Conservation (phyloP, 1,140 invertebrate genomes). For the Dreissena polymorpha region DNA sequence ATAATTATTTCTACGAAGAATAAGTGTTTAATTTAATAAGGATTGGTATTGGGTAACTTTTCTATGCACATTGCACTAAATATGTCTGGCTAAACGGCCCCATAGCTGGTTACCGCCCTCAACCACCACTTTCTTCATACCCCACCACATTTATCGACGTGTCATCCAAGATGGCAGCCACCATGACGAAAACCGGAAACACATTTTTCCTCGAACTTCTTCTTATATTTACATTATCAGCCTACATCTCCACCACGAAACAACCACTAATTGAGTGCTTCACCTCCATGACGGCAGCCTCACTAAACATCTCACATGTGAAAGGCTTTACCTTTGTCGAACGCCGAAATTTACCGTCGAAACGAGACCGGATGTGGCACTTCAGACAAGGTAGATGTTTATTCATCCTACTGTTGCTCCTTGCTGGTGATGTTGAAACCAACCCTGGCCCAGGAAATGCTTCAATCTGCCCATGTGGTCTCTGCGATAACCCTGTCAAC, state of each 20-base stretch:
- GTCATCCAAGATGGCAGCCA: neutral
- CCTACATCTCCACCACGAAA: neutral
- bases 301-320: neutral
- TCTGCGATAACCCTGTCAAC: neutral
- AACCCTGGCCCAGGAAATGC: conserved; percentile 2
- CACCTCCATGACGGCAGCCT: neutral
- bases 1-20: neutral
- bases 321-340: neutral
- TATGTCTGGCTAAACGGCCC: conserved; percentile 11
- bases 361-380: neutral
- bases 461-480: conserved; percentile 14
- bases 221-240: neutral
- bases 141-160: neutral
- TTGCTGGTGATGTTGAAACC: neutral
- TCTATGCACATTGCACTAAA: neutral
- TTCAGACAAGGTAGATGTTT: neutral
- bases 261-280: neutral
- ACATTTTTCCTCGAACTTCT: neutral
- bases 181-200: conserved; percentile 1
- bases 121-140: neutral
- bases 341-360: conserved; percentile 9
- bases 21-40: neutral
- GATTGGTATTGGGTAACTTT: neutral
- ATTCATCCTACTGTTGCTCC: neutral
- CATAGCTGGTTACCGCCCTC: neutral